These are phyloP conservation scores for Cisticola juncidis DNA, from an alignment of 2,113 vertebrate species.

Conservation along the genomic window DNA sequence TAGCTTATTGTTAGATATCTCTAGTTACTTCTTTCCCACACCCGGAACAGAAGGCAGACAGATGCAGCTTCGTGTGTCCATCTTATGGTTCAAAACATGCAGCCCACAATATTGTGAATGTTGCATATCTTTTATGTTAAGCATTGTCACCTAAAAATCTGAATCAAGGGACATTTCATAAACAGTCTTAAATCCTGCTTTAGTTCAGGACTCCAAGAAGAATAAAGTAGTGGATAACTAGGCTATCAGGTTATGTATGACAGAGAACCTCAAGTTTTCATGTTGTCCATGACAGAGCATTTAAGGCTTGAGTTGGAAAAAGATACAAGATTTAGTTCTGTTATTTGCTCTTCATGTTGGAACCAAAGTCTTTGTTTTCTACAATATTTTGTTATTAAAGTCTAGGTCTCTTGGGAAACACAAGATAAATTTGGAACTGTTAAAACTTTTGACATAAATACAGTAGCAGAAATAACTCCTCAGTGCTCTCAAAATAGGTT, in stretches of 20 bases:
- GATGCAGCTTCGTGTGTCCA: neutral
- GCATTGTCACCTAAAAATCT: neutral
- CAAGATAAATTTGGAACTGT: neutral
- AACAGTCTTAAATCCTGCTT: neutral
- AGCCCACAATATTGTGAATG: neutral
- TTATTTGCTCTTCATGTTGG: neutral
- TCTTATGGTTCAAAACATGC: neutral
- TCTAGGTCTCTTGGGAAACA: neutral
- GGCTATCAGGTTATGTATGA: neutral
- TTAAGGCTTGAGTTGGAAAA: neutral
- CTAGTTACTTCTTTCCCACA: neutral
- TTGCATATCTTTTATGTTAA: neutral
- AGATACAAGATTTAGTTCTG: neutral
- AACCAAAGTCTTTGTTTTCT: neutral
- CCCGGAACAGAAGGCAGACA: neutral
- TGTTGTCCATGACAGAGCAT: neutral
- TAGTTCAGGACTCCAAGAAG: neutral
- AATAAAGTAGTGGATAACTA: neutral
- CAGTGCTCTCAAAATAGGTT: neutral
- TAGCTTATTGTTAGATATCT: neutral
- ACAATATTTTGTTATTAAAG: neutral
- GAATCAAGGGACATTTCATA: neutral
- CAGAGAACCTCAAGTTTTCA: neutral
- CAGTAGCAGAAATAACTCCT: neutral
- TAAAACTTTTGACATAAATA: constrained; percentile 1